These are phyloP conservation scores for Globicephala melas DNA, from an alignment of 2,113 vertebrate genomes.

Conservation along the genomic window DNA sequence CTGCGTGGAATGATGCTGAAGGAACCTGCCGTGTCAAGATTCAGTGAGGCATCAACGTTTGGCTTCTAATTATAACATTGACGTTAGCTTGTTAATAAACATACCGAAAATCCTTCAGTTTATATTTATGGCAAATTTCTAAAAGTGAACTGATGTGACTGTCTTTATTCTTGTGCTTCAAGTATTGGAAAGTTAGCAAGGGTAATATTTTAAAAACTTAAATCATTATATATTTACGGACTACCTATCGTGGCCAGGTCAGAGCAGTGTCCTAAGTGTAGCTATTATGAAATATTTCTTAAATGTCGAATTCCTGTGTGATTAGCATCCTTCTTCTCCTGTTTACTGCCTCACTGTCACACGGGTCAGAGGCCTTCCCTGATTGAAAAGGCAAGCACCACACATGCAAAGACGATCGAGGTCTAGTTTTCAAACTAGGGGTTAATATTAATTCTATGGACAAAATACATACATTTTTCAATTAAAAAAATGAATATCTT, in stretches of 20 bases:
- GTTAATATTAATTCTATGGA: not conserved
- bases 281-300: not conserved
- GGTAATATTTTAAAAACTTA: not conserved
- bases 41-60: not conserved
- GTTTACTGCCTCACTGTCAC: not conserved
- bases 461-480: not conserved
- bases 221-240: not conserved
- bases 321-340: not conserved
- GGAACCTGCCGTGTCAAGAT: not conserved
- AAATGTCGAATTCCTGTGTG: not conserved
- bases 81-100: not conserved
- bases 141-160: not conserved
- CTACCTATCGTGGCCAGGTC: not conserved
- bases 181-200: not conserved
- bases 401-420: not conserved
- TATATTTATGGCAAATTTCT: not conserved
- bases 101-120: not conserved
- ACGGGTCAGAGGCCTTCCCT: not conserved
- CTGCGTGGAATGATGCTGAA: not conserved
- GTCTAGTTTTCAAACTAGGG: not conserved
- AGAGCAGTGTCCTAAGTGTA: not conserved
- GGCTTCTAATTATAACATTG: not conserved
- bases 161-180: not conserved
- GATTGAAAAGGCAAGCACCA: not conserved
- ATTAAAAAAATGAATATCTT: not conserved